Percentiles rank a stretch among this genome's conserved stretches.
phyloP scores from a whole-genome alignment of 2,797 vertebrate genomes.

The Pangasius sanitwongsei region DNA sequence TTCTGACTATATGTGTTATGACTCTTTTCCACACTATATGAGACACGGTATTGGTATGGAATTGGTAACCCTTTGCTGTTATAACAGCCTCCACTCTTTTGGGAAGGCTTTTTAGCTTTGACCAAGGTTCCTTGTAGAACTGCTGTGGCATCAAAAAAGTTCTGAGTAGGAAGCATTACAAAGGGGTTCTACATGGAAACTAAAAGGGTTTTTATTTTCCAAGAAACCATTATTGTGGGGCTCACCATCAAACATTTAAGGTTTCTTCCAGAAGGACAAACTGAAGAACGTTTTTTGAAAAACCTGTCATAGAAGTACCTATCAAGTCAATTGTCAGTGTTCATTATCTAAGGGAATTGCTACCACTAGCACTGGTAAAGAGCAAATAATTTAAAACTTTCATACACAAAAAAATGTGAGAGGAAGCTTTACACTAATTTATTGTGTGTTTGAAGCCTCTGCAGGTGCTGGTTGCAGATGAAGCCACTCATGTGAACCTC shows the following conservation, averaged over 20 bases:
- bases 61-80: neutral
- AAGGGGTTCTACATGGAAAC: neutral
- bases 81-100: neutral
- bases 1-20: neutral
- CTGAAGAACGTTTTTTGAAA: neutral
- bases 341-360: neutral
- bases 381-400: neutral
- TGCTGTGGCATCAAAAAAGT: neutral
- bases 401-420: neutral
- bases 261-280: neutral
- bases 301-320: too few relatives aligned
- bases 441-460: slow-evolving; percentile 54
- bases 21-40: neutral
- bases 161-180: neutral
- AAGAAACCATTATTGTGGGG: neutral
- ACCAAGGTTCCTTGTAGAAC: neutral
- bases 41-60: neutral
- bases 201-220: neutral
- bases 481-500: slow-evolving; percentile 65
- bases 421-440: neutral
- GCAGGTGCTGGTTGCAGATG: slow-evolving; percentile 69
- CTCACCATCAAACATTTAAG: too few relatives aligned
- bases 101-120: neutral
- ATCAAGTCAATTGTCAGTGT: too few relatives aligned
- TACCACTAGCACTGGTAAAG: neutral